Evolutionary conservation across 2,797 vertebrate genomes (phyloP).

Genomic region (Propithecus deckenii): DNA sequence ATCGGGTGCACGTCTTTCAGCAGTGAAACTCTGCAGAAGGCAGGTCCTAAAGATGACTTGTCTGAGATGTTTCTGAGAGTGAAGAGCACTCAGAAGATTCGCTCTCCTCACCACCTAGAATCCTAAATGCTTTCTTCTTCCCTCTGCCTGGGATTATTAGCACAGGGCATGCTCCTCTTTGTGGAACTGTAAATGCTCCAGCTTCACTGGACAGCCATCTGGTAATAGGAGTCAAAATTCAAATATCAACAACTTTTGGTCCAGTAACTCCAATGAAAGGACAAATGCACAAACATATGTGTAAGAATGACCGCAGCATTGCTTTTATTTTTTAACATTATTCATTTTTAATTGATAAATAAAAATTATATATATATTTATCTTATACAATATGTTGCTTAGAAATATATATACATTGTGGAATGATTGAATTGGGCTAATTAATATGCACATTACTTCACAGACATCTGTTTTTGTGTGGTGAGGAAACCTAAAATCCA

Average conservation of each 20-base stretch:
- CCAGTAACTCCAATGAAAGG: not conserved
- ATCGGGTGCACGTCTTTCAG: not conserved
- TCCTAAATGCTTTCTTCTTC: not conserved
- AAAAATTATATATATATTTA: not conserved
- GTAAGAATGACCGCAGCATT: not conserved
- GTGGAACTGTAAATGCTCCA: rapidly evolving
- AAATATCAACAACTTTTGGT: not conserved
- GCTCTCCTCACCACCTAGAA: not conserved
- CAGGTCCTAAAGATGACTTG: not conserved
- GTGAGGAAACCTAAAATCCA: not conserved
- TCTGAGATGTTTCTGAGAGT: not conserved
- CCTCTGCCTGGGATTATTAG: not conserved
- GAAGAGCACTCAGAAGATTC: not conserved
- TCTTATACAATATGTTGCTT: not conserved
- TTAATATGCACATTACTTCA: not conserved
- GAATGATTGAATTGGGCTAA: no score
- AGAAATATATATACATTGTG: not conserved
- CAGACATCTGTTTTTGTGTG: not conserved
- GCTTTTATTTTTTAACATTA: not conserved
- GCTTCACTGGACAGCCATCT: not conserved
- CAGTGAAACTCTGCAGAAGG: not conserved
- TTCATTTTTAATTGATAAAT: not conserved
- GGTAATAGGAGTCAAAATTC: not conserved
- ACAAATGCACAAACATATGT: not conserved
- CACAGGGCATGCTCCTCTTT: not conserved